Evolutionary conservation across 2,113 vertebrate genomes (phyloP), one percentile per base, ranked within the genome.

Genomic region (Siniperca chuatsi): DNA sequence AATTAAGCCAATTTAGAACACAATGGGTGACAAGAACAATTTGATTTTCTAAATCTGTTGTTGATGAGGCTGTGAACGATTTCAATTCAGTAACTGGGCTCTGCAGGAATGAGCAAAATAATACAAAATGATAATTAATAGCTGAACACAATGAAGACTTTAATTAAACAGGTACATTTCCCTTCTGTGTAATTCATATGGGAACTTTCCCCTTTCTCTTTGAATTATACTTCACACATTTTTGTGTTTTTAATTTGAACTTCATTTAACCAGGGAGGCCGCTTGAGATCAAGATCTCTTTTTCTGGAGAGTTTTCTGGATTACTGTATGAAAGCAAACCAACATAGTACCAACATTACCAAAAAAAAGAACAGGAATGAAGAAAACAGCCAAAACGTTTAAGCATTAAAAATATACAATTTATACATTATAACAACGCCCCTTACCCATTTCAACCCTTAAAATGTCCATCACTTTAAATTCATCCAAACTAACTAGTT

Each of bases 131-230:
- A 61, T 69, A 3, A 69, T 74, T 50, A 65, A 75, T 35, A 29
- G 5, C 23, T 73, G 2, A 79, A 16, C 23, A 37, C 66, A 50
- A 55, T 33, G 25, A 72, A 66, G 23, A 10, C 35, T 83, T 64
- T 79, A 72, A 82, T 89, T 67, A 79, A 67, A 67, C 8, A 37
- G 46, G 35, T 46, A 25, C 13, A 48, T 48, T 46, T 81, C 40
- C 25, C 64, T 33, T 52, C 7, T 29, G 40, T 78, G 46, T n/a
- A 42, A 50, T 54, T 40, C 46, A 72, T 69, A 18, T 13, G 23
- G 18, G 5, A 58, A 29, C 15, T 46, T 52, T 54, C 29, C 72
- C 18, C n/a, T 9, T 29, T 42, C 18, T 40, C 15, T 62, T 8
- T 21, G 21, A 64, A 10, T 50, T 37, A 18, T 21, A 25, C n/a